Conservation (phyloP, 2,888 invertebrate genomes). For the Paralinhomoeus sp. region DNA sequence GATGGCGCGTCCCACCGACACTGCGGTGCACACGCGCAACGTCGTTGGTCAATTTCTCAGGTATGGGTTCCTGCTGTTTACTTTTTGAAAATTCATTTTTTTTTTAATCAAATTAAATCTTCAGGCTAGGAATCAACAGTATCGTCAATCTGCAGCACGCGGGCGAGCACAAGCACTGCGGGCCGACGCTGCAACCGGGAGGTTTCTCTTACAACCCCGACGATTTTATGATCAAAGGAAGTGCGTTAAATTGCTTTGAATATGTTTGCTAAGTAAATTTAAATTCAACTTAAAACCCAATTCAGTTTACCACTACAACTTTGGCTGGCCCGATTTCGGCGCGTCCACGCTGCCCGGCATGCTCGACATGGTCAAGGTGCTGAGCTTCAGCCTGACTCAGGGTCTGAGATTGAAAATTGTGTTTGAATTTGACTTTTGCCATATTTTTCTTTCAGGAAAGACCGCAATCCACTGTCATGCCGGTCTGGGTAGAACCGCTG, state of each 20-base stretch:
- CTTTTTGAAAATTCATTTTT: background rate
- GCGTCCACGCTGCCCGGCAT: conserved; percentile 49
- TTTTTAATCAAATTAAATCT: conserved; percentile 4
- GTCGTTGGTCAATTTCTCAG: conserved; percentile 52
- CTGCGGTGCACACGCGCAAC: conserved; percentile 46
- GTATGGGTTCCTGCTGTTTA: conserved; percentile 24
- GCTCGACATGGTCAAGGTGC: conserved; percentile 70
- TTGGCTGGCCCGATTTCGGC: conserved; percentile 59
- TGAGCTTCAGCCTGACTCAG: conserved; percentile 55
- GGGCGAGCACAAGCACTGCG: conserved; percentile 66
- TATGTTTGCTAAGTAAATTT: background rate
- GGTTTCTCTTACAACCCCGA: conserved; percentile 67
- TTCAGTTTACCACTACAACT: conserved; percentile 79
- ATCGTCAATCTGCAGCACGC: conserved; percentile 62
- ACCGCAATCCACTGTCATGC: conserved; percentile 57
- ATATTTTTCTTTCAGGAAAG: conserved; percentile 6
- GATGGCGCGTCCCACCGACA: conserved; percentile 60
- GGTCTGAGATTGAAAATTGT: conserved; percentile 31
- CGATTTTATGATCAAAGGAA: conserved; percentile 56
- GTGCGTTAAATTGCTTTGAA: conserved; percentile 34
- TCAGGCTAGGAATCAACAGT: conserved; percentile 51
- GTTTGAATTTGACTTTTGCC: no score
- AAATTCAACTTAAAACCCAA: no score
- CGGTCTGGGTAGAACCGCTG: conserved; percentile 51
- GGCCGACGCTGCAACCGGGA: conserved; percentile 43